Evolutionary conservation across 2,113 vertebrate species (phyloP).

Genomic region (Macroglossus sobrinus): DNA sequence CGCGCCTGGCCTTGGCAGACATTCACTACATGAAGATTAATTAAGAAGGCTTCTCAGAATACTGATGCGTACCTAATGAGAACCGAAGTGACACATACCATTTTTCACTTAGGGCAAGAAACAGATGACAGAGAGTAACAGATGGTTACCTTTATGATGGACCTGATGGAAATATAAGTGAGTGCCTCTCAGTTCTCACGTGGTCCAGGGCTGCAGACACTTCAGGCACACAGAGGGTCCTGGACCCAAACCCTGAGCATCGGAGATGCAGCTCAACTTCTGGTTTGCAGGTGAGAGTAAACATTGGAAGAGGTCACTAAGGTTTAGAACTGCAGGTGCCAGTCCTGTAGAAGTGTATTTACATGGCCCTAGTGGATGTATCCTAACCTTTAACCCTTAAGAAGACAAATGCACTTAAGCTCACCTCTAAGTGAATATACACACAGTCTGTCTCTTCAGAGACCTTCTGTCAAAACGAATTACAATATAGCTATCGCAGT

Average conservation of each 20-base stretch:
- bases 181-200: not conserved
- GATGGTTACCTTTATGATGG: slow-evolving; percentile 20
- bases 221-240: not conserved
- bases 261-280: not conserved
- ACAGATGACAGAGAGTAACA: slow-evolving; percentile 23
- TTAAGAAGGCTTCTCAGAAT: slow-evolving; percentile 47
- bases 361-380: not conserved
- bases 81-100: slow-evolving; percentile 5
- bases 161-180: not conserved
- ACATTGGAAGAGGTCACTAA: no score
- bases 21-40: slow-evolving; percentile 46
- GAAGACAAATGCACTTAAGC: not conserved
- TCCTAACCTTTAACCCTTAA: not conserved
- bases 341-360: no score
- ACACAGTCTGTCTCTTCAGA: not conserved
- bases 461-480: not conserved
- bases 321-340: not conserved
- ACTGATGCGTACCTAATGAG: slow-evolving; percentile 4
- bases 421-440: not conserved
- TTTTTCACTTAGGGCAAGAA: slow-evolving; percentile 58
- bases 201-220: not conserved
- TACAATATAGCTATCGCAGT: not conserved
- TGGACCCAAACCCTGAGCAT: not conserved
- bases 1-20: not conserved
- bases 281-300: not conserved